Percentiles rank a stretch among this genome's conserved stretches.
Conservation (phyloP, 2,113 vertebrate genomes). For the Corvus hawaiiensis region DNA sequence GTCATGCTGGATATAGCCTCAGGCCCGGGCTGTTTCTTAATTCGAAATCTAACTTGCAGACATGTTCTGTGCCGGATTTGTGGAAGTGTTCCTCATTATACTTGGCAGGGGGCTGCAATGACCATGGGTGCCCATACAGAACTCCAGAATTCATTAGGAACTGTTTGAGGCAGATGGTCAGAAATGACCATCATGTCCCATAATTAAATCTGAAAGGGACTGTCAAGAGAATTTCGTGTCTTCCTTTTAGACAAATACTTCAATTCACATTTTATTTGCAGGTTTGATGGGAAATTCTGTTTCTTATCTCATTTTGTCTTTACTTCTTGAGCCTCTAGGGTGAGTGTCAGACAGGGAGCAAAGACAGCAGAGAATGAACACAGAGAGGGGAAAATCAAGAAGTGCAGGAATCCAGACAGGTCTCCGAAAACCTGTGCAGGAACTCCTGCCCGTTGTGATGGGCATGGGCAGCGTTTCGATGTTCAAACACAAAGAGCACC, state of each 20-base stretch:
- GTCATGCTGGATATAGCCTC: accelerated
- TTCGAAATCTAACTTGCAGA: accelerated
- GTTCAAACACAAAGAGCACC: not conserved
- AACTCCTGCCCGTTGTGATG: accelerated
- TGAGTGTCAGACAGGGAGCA: not conserved
- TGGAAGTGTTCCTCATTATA: accelerated
- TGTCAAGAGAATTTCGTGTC: not conserved
- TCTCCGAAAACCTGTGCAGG: accelerated
- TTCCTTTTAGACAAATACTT: not conserved
- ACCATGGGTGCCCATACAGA: not conserved
- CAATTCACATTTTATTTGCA: not conserved
- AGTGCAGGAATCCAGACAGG: accelerated
- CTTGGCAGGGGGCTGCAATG: not conserved
- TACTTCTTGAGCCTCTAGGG: not conserved
- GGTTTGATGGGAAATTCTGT: not conserved
- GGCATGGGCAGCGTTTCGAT: accelerated
- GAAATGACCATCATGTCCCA: not conserved
- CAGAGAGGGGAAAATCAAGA: not conserved
- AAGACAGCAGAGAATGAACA: not conserved
- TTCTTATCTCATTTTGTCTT: not conserved
- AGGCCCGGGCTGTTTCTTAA: not conserved
- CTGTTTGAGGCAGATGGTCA: not conserved
- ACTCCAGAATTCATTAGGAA: not conserved
- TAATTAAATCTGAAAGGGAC: not conserved
- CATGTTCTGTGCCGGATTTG: accelerated